Evolutionary conservation across 2,888 invertebrate species (phyloP).

Genomic region (Scaeva pyrastri): DNA sequence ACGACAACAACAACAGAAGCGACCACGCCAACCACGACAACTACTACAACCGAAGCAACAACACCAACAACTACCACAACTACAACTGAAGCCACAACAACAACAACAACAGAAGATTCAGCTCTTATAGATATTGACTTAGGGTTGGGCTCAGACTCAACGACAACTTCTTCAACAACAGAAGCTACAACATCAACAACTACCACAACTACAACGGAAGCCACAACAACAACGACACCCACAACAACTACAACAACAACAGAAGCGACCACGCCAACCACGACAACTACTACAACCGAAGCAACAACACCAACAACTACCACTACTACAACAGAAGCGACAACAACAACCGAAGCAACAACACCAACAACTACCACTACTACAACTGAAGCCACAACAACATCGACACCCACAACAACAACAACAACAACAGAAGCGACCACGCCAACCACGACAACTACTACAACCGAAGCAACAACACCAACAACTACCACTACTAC

Average conservation of each 20-base stretch:
- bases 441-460: neutral
- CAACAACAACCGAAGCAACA: neutral
- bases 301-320: neutral
- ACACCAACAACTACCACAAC: neutral
- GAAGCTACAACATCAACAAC: constrained; percentile 4
- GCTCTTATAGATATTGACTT: no score
- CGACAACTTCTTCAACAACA: neutral
- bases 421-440: neutral
- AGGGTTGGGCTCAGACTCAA: no score
- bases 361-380: neutral
- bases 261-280: neutral
- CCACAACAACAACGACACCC: neutral
- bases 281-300: neutral
- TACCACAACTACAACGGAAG: neutral
- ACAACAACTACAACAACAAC: neutral
- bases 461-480: neutral
- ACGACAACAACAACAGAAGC: neutral
- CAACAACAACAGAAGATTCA: constrained; percentile 9
- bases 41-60: neutral
- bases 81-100: neutral
- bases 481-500: neutral
- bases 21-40: neutral
- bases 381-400: neutral
- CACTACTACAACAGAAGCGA: neutral
- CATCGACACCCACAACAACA: neutral